These are phyloP conservation scores for Tylochromis polylepis DNA, from an alignment of 2,113 vertebrate genomes.

Conservation along the genomic window DNA sequence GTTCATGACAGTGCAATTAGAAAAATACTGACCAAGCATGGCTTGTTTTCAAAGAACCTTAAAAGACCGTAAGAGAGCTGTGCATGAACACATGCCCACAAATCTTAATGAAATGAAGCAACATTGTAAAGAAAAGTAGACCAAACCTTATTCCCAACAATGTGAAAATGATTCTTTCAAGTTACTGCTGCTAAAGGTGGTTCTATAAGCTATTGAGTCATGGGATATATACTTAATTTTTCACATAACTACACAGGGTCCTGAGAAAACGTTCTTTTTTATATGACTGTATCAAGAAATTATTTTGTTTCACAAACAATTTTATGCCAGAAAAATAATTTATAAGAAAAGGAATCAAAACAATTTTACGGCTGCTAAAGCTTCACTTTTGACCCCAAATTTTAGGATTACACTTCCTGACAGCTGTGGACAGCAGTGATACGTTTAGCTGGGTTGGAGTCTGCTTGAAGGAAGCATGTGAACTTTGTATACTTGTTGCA, in stretches of 20 bases:
- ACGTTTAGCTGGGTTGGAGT: background rate
- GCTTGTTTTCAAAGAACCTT: background rate
- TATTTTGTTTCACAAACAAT: background rate
- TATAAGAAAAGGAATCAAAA: background rate
- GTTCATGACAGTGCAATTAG: background rate
- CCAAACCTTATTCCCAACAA: background rate
- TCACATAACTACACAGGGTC: background rate
- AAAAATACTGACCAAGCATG: background rate
- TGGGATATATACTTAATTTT: background rate
- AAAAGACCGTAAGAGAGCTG: background rate
- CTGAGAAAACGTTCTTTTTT: background rate
- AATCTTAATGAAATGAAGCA: background rate
- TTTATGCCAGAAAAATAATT: background rate
- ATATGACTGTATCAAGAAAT: background rate
- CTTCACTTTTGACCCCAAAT: background rate
- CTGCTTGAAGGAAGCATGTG: background rate
- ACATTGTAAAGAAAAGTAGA: background rate
- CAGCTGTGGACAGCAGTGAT: background rate
- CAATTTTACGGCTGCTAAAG: background rate
- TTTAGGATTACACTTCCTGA: background rate
- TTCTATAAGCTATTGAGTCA: background rate
- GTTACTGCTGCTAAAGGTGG: background rate
- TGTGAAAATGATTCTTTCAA: background rate
- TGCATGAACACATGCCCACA: background rate
- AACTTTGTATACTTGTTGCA: background rate